These are phyloP conservation scores for Dryomyza anilis DNA, from an alignment of 2,888 invertebrate species.

Conservation along the genomic window DNA sequence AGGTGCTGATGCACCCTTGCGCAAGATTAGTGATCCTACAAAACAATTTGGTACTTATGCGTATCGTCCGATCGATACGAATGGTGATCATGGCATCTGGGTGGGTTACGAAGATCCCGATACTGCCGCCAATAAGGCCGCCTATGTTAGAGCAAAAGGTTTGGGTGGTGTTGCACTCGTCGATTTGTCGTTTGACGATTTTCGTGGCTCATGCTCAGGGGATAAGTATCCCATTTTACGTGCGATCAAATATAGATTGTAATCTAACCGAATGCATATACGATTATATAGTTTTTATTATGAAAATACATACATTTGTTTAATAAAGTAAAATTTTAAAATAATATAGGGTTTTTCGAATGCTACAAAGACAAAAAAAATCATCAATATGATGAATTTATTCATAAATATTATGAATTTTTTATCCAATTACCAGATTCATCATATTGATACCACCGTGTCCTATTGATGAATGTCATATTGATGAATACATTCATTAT, in stretches of 20 bases:
- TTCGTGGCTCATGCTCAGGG: slow-evolving; percentile 79
- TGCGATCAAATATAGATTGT: slow-evolving; percentile 71
- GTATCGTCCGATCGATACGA: slow-evolving; percentile 72
- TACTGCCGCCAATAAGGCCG: slow-evolving; percentile 78
- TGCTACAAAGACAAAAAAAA: no score
- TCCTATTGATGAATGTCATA: no score
- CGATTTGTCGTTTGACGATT: slow-evolving; percentile 80
- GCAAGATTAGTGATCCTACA: slow-evolving; percentile 79
- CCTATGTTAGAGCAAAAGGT: slow-evolving; percentile 73
- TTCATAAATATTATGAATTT: no score
- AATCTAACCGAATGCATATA: no score
- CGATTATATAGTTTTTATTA: no score
- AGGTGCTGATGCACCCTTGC: slow-evolving; percentile 69
- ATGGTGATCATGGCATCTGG: slow-evolving; percentile 76
- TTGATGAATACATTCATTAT: no score
- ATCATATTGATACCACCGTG: no score
- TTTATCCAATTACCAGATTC: no score
- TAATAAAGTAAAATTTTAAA: no score
- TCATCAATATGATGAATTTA: no score
- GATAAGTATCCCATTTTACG: slow-evolving; percentile 81
- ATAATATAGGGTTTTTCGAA: no score
- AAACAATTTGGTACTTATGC: slow-evolving; percentile 82
- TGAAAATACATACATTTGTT: no score
- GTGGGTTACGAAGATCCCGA: slow-evolving; percentile 83
- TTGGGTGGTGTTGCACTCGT: slow-evolving; percentile 78